Conservation (phyloP, 2,888 invertebrate species). For the Eristalinus sepulchralis region DNA sequence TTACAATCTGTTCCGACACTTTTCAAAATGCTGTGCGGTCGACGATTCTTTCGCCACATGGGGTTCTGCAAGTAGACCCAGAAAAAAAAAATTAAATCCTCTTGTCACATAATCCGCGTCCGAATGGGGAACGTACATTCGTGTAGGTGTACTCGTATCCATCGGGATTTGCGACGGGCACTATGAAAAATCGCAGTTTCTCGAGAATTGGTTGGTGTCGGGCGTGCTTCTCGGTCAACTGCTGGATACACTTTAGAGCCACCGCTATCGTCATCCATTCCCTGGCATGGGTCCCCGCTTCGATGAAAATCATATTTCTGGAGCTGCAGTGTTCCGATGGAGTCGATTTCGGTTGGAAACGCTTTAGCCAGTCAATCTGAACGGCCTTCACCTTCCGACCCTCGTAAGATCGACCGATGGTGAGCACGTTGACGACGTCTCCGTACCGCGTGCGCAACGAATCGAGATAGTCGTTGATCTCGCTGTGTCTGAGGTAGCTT, state of each 20-base stretch:
- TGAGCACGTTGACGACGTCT: constrained; percentile 76
- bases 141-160: constrained; percentile 86
- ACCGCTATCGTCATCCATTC: constrained; percentile 86
- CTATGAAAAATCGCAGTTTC: constrained; percentile 85
- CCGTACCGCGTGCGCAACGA: constrained; percentile 75
- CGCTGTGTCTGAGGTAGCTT: constrained; percentile 76
- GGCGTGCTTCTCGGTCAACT: constrained; percentile 82
- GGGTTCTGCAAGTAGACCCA: constrained; percentile 80
- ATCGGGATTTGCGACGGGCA: constrained; percentile 87
- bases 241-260: constrained; percentile 83
- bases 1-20: constrained; percentile 86
- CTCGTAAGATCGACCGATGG: constrained; percentile 78
- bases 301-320: constrained; percentile 78
- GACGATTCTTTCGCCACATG: constrained; percentile 84
- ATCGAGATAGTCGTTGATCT: constrained; percentile 79
- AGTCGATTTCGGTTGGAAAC: not conserved
- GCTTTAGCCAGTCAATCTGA: constrained; percentile 78
- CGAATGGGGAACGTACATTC: constrained; percentile 76
- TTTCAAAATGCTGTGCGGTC: constrained; percentile 75
- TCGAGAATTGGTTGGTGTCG: constrained; percentile 81
- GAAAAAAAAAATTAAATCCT: not conserved
- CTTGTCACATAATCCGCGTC: not conserved
- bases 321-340: not conserved
- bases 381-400: constrained; percentile 76
- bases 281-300: constrained; percentile 83